Conservation (phyloP, 2,888 invertebrate genomes). For the Apamea monoglypha region DNA sequence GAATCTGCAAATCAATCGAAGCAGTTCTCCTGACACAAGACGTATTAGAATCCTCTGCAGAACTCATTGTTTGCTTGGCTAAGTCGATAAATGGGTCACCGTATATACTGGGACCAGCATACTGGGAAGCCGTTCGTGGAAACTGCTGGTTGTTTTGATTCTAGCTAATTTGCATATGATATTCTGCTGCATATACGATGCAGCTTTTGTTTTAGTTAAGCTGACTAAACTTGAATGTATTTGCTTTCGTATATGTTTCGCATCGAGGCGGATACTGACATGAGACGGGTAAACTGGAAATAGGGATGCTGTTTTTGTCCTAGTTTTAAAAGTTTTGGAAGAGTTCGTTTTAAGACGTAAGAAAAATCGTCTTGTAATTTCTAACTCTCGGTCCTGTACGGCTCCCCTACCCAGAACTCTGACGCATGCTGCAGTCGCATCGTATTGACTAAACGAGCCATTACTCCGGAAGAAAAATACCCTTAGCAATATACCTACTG, state of each 20-base stretch:
- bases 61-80: slow-evolving; percentile 48
- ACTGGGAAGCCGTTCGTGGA: slow-evolving; percentile 10
- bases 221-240: slow-evolving; percentile 4
- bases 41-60: slow-evolving; percentile 53
- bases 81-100: slow-evolving; percentile 52
- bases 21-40: slow-evolving; percentile 51
- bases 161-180: slow-evolving; percentile 22
- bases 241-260: slow-evolving; percentile 4
- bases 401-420: background rate
- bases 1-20: slow-evolving; percentile 45
- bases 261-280: background rate
- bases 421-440: slow-evolving; percentile 22
- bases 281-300: background rate
- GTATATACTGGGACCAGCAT: slow-evolving; percentile 10
- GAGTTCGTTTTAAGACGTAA: background rate
- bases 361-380: background rate
- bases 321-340: background rate
- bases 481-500: slow-evolving; percentile 34
- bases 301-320: background rate
- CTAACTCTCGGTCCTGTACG: background rate
- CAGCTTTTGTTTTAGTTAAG: slow-evolving; percentile 24
- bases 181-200: slow-evolving; percentile 21
- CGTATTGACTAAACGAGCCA: slow-evolving; percentile 37
- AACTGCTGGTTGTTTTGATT: slow-evolving; percentile 33
- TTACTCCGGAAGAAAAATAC: slow-evolving; percentile 40